These are phyloP conservation scores for Ailuropoda melanoleuca DNA, from an alignment of 2,113 vertebrate genomes.

Conservation along the genomic window DNA sequence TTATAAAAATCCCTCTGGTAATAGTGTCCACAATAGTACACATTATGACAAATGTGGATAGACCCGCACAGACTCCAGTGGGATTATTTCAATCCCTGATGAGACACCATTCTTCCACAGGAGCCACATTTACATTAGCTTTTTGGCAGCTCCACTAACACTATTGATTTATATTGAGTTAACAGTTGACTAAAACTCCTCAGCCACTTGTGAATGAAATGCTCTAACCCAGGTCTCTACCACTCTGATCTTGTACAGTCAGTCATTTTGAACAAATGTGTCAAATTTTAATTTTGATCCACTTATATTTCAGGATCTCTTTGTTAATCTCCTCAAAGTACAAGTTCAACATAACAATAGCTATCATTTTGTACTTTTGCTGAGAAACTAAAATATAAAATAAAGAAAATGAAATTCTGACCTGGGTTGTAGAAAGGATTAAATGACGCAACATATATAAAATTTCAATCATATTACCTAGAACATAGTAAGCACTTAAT, in stretches of 20 bases:
- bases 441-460: not conserved
- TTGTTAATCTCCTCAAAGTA: not conserved
- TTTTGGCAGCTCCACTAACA: not conserved
- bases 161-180: not conserved
- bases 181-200: not conserved
- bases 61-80: not conserved
- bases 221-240: not conserved
- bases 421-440: not conserved
- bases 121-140: not conserved
- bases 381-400: not conserved
- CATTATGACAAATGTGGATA: not conserved
- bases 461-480: not conserved
- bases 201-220: not conserved
- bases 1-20: not conserved
- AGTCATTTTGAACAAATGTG: not conserved
- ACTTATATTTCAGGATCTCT: not conserved
- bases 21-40: not conserved
- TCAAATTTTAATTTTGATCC: not conserved
- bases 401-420: not conserved
- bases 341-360: not conserved
- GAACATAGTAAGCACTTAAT: not conserved
- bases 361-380: not conserved
- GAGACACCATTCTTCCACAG: not conserved
- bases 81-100: not conserved
- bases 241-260: not conserved